Conservation (phyloP, 2,888 invertebrate genomes). For the Agrotis puta region DNA sequence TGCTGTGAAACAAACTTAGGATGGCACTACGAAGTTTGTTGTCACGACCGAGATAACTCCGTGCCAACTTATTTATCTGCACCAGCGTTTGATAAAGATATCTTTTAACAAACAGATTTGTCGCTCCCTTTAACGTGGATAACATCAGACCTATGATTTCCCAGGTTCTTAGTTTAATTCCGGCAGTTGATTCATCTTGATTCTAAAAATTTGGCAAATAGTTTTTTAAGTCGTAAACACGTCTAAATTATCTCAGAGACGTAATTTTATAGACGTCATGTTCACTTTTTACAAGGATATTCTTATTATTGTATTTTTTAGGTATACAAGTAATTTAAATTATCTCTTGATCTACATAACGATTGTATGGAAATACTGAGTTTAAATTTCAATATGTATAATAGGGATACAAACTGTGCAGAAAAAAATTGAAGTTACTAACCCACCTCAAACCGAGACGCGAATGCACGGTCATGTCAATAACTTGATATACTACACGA, state of each 20-base stretch:
- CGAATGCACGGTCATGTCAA: no score
- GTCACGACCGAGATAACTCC: conserved; percentile 65
- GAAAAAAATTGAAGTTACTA: neutral
- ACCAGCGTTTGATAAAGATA: conserved; percentile 63
- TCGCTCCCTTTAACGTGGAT: neutral
- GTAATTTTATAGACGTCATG: neutral
- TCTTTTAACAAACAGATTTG: conserved; percentile 50
- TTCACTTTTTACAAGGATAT: neutral
- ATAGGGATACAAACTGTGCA: neutral
- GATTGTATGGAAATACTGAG: neutral
- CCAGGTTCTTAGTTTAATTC: no score
- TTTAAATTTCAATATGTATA: no score
- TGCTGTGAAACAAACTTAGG: conserved; percentile 62
- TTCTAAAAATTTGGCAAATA: neutral
- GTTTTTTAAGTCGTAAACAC: neutral
- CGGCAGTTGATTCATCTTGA: neutral
- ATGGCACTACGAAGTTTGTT: conserved; percentile 66
- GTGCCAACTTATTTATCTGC: conserved; percentile 65
- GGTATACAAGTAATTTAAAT: neutral
- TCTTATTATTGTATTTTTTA: no score
- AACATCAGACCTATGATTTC: neutral
- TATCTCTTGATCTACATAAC: neutral
- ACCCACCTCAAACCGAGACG: no score
- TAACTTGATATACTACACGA: no score
- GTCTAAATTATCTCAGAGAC: no score